Conservation (phyloP, 37 sponge, comb jelly and placozoan genomes). For the Halichondria panicea region DNA sequence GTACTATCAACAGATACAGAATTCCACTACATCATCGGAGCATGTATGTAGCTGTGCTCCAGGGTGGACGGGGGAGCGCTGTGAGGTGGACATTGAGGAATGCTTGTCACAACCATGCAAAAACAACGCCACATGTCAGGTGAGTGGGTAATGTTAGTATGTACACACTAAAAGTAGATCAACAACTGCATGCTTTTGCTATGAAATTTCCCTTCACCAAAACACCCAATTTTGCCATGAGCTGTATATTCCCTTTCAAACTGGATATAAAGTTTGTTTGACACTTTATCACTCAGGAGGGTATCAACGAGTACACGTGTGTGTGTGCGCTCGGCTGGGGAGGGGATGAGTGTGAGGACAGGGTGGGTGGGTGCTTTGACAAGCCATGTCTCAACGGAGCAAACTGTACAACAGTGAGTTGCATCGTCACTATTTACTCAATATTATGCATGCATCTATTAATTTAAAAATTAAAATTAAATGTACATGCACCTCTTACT, state of each 20-base stretch:
- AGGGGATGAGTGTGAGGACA: neutral
- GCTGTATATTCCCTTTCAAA: too few relatives aligned
- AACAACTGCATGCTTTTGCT: too few relatives aligned
- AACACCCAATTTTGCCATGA: too few relatives aligned
- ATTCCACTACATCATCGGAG: too few relatives aligned
- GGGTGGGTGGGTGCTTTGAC: neutral
- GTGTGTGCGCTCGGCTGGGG: slow-evolving; percentile 12
- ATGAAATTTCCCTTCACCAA: too few relatives aligned
- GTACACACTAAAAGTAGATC: too few relatives aligned
- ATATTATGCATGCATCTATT: neutral
- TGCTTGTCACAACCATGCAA: neutral
- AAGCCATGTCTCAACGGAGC: slow-evolving; percentile 2
- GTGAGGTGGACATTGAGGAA: slow-evolving; percentile 13
- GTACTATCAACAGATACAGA: too few relatives aligned
- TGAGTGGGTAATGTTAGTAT: neutral
- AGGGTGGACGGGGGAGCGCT: slow-evolving; percentile 15
- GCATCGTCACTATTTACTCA: neutral
- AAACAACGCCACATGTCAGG: slow-evolving; percentile 5
- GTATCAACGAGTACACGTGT: neutral
- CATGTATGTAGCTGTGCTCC: neutral
- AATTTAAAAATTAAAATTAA: neutral
- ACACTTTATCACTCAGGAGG: neutral
- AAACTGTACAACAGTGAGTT: neutral
- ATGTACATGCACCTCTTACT: neutral
- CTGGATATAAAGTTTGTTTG: too few relatives aligned